A percentile compares a stretch with the other conserved stretches of the same genome.
phyloP scores from a whole-genome alignment of 1,140 invertebrate genomes.

The Cardiocondyla obscurior region DNA sequence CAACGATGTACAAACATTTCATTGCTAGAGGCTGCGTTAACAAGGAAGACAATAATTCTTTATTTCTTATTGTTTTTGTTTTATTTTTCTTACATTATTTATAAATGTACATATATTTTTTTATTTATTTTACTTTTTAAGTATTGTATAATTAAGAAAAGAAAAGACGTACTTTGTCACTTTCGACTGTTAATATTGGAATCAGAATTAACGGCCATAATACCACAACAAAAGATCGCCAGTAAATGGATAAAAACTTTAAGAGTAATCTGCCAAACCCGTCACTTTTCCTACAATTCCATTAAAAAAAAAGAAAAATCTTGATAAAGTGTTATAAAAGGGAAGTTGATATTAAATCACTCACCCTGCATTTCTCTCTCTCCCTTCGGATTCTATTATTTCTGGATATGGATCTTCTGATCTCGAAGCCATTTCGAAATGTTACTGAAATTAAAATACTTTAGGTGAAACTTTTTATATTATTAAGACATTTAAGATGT shows the following conservation, averaged over 20 bases:
- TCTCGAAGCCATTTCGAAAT: constrained; percentile 46
- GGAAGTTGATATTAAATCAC: not conserved
- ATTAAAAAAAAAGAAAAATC: not conserved
- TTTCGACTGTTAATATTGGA: constrained; percentile 76
- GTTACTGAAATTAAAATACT: constrained; percentile 22
- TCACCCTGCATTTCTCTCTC: constrained; percentile 17
- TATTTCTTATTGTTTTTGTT: not conserved
- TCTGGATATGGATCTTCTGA: constrained; percentile 52
- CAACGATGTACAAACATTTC: constrained; percentile 85
- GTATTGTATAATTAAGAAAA: not conserved
- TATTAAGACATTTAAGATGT: not conserved
- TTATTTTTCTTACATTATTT: not conserved
- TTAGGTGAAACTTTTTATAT: not conserved
- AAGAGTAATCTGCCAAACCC: constrained; percentile 65
- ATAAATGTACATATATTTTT: not conserved
- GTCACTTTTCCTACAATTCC: constrained; percentile 69
- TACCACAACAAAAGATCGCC: constrained; percentile 87
- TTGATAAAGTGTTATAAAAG: not conserved
- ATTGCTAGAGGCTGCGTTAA: constrained; percentile 71
- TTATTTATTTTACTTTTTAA: not conserved
- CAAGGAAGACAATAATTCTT: not conserved
- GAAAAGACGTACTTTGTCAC: constrained; percentile 51
- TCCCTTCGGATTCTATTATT: constrained; percentile 10
- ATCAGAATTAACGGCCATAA: constrained; percentile 86
- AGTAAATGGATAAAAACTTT: constrained; percentile 83